Base-by-base conservation (phyloP, 64 coral and sea anemone species). In the Acropora yongei region DNA sequence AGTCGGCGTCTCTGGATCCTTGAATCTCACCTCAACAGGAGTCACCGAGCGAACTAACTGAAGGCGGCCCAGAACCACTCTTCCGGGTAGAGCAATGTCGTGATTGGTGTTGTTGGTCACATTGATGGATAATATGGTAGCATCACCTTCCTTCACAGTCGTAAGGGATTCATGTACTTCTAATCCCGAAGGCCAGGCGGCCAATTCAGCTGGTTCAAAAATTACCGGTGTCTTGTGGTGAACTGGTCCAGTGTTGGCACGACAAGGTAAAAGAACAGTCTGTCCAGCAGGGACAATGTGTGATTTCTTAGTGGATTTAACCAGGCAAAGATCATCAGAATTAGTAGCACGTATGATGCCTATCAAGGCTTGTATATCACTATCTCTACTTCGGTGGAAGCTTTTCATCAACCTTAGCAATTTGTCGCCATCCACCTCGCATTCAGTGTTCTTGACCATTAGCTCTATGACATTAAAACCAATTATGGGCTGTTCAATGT, bases 11-110 rank as follows among this genome's bases (percentile, higher is more conserved):
- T 79, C 53, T 39, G 86, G 10, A 11, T 93, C 78, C 39, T 65
- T 93, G 30, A 93, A 81, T 49, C 43, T 77, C 11, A 89, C 94
- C 77, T 95, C 89, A 17, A 95, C 39, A 68, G 89, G 94, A 68
- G 94, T 96, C 12, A 96, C 78, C 12, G 80, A 96, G 10, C 86
- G 78, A 47, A 89, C 90, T 49, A 92, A 44, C 79, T 89, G 90
- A 2, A 96, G 49, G 61, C 49, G 85, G 39, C 86, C 94, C 14
- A 96, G 53, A 4, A 89, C 85, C 19, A 91, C 88, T 78, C 86
- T 61, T 58, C 90, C 86, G 41, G 78, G 86, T 42, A 96, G 55
- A 44, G 45, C 47, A 43, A 96, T 79, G 12, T 96, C 80, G 4
- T 80, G 78, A 14, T 78, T 72, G n/a, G 76, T 93, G 68, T 72